Conservation (phyloP, 2,113 vertebrate species). For the Ovibos moschatus region DNA sequence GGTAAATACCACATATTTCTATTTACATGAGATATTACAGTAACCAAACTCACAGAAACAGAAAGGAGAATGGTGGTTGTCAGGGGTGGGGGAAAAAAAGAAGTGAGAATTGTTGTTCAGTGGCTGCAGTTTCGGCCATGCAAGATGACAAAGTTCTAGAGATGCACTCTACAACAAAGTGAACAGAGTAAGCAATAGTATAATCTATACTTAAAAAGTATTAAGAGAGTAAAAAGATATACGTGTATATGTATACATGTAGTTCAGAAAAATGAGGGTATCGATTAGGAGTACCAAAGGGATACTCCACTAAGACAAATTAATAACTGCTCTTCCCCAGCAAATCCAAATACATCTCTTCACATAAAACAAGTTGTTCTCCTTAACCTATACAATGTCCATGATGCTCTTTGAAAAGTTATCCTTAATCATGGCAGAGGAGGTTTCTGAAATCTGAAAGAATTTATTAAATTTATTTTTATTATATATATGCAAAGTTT, state of each 20-base stretch:
- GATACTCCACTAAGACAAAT: background rate
- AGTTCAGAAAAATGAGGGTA: background rate
- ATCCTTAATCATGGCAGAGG: background rate
- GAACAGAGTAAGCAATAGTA: background rate
- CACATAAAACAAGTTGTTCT: background rate
- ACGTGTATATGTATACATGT: background rate
- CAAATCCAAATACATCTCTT: background rate
- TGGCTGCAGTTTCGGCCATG: background rate
- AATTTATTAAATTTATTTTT: background rate
- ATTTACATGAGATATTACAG: background rate
- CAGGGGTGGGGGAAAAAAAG: background rate
- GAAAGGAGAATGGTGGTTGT: background rate
- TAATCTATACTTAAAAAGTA: background rate
- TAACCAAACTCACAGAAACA: background rate
- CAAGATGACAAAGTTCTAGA: background rate
- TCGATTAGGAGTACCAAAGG: background rate
- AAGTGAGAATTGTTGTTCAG: background rate
- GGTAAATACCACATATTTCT: background rate
- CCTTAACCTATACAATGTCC: background rate
- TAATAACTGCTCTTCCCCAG: background rate
- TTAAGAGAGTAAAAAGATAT: background rate
- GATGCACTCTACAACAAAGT: background rate
- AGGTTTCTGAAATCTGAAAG: conserved; percentile 6
- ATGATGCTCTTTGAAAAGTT: background rate
- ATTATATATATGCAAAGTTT: background rate